These are phyloP conservation scores for Nymphalis io DNA, from an alignment of 1,140 invertebrate species.

Conservation along the genomic window DNA sequence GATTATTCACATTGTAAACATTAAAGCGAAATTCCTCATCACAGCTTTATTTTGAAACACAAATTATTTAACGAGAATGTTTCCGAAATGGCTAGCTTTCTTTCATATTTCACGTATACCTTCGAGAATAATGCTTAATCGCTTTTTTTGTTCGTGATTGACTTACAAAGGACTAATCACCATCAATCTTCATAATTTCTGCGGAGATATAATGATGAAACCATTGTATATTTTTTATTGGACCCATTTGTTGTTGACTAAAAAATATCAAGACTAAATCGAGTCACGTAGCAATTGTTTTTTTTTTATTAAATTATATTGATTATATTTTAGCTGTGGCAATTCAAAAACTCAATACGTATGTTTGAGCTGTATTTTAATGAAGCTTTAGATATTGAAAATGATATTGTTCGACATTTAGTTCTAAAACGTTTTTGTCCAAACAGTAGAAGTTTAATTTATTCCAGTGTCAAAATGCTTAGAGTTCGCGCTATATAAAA, in stretches of 20 bases:
- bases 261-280: constrained; percentile 62
- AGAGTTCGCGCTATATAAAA: not conserved
- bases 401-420: not conserved
- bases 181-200: constrained; percentile 38
- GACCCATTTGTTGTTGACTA: constrained; percentile 49
- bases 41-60: not conserved
- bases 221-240: constrained; percentile 59
- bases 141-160: not conserved
- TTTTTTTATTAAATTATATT: constrained; percentile 53
- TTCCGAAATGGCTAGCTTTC: too few relatives aligned
- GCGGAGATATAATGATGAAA: constrained; percentile 35
- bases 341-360: too few relatives aligned
- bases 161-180: constrained; percentile 14
- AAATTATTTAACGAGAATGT: too few relatives aligned
- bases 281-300: constrained; percentile 67
- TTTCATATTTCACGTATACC: not conserved
- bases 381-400: too few relatives aligned
- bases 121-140: not conserved
- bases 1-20: too few relatives aligned
- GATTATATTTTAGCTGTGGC: constrained; percentile 8
- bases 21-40: not conserved
- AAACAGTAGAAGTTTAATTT: not conserved
- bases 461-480: not conserved
- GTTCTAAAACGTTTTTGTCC: not conserved
- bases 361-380: too few relatives aligned